A percentile compares a stretch with the other conserved stretches of the same genome.
Evolutionary conservation across 2,113 vertebrate species (phyloP).

Genomic region (Vombatus ursinus): DNA sequence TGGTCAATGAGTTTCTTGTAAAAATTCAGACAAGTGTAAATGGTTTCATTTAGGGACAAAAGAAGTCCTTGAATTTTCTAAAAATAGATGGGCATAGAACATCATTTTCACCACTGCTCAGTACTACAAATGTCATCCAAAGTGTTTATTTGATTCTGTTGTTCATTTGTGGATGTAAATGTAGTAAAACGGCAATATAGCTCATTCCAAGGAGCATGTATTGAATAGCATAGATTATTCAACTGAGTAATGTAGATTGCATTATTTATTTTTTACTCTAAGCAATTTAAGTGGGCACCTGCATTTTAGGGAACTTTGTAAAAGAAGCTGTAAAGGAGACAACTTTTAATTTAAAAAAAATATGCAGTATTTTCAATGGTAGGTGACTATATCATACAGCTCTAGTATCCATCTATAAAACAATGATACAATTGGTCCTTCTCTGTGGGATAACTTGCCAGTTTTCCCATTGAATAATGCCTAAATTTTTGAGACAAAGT

Average conservation of each 20-base stretch:
- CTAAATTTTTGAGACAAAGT: neutral
- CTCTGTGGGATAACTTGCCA: neutral
- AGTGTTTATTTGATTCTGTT: neutral
- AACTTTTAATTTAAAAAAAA: neutral
- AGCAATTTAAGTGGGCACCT: neutral
- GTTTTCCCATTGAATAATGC: conserved; percentile 5
- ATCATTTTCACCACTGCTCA: neutral
- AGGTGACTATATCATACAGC: neutral
- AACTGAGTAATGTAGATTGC: neutral
- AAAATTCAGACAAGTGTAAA: conserved; percentile 19
- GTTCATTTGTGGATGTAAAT: neutral
- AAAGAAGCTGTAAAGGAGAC: neutral
- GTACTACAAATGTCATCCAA: neutral
- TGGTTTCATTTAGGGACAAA: neutral
- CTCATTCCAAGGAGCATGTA: neutral
- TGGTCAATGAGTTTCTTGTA: neutral
- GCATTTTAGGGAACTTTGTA: neutral
- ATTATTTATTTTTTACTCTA: neutral
- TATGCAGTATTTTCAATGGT: neutral
- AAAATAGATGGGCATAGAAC: neutral
- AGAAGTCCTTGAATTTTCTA: neutral
- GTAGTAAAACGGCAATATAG: neutral
- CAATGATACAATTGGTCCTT: neutral
- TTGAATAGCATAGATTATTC: neutral
- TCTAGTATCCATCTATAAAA: neutral